A percentile compares a stretch with the other conserved stretches of the same genome.
Evolutionary conservation across 2,113 vertebrate genomes (phyloP).

Genomic region (Lycaon pictus): DNA sequence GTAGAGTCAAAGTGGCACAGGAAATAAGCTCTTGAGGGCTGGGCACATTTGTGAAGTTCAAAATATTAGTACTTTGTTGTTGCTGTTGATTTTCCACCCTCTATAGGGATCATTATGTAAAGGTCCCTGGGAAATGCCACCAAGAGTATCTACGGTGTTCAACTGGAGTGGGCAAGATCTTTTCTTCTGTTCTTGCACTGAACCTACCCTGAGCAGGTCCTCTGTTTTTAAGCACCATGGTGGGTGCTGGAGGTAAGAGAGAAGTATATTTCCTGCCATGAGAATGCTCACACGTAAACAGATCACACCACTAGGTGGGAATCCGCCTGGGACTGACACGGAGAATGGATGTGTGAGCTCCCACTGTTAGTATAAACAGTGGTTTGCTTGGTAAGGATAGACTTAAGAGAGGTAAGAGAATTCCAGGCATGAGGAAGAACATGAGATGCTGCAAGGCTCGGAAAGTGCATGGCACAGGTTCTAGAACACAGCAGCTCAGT

Average conservation of each 20-base stretch:
- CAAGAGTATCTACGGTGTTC: accelerated
- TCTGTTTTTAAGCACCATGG: neutral
- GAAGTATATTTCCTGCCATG: neutral
- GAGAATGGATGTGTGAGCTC: neutral
- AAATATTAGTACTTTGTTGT: neutral
- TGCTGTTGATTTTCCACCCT: too few species aligned
- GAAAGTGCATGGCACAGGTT: neutral
- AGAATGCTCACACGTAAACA: neutral
- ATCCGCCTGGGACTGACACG: neutral
- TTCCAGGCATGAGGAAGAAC: neutral
- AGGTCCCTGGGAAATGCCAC: neutral
- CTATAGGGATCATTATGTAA: neutral
- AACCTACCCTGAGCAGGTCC: neutral
- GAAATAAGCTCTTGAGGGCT: neutral
- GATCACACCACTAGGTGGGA: neutral
- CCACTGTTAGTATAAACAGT: accelerated
- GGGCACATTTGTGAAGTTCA: neutral
- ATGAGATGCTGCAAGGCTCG: neutral
- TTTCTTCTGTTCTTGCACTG: neutral
- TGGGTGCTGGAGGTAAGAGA: neutral
- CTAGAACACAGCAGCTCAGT: neutral
- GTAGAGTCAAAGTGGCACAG: neutral
- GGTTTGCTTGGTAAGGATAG: neutral
- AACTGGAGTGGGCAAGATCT: neutral
- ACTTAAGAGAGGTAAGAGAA: neutral